phyloP scores from a whole-genome alignment of 1,140 invertebrate species.

The Telenomus remus region DNA sequence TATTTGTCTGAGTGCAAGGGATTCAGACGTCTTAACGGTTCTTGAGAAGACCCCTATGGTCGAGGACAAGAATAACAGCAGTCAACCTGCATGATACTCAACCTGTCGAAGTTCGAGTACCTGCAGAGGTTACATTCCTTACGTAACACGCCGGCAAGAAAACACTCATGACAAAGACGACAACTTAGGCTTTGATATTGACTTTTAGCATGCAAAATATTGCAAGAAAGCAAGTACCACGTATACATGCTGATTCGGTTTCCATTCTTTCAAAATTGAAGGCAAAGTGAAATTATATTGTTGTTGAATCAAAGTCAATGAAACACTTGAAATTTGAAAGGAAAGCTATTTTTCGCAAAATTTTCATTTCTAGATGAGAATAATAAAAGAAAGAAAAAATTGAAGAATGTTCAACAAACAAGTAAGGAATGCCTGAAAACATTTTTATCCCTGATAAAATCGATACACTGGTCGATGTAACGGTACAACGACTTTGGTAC shows the following conservation, averaged over 20 bases:
- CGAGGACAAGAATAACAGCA: conserved; percentile 45
- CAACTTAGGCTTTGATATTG: background rate
- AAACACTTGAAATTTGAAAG: too few species aligned
- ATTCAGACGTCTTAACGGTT: conserved; percentile 27
- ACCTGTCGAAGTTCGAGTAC: conserved; percentile 47
- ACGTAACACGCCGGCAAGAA: conserved; percentile 29
- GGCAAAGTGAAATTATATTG: too few species aligned
- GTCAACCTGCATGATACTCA: conserved; percentile 43
- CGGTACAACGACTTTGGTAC: conserved; percentile 28
- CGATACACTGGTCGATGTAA: conserved; percentile 40
- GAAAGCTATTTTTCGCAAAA: too few species aligned
- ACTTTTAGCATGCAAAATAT: too few species aligned
- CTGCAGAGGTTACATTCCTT: conserved; percentile 52
- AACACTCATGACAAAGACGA: conserved; percentile 11
- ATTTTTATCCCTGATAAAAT: conserved; percentile 6
- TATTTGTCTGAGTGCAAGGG: background rate
- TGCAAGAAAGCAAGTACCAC: too few species aligned
- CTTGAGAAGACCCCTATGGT: conserved; percentile 24
- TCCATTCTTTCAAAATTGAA: too few species aligned
- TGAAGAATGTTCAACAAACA: too few species aligned
- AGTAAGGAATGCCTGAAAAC: too few species aligned
- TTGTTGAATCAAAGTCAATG: too few species aligned
- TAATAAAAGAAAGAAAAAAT: too few species aligned
- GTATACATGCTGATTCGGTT: too few species aligned
- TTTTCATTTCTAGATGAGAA: too few species aligned